Conservation (phyloP, 2,888 invertebrate genomes). For the Drosophila fulvimacula region DNA sequence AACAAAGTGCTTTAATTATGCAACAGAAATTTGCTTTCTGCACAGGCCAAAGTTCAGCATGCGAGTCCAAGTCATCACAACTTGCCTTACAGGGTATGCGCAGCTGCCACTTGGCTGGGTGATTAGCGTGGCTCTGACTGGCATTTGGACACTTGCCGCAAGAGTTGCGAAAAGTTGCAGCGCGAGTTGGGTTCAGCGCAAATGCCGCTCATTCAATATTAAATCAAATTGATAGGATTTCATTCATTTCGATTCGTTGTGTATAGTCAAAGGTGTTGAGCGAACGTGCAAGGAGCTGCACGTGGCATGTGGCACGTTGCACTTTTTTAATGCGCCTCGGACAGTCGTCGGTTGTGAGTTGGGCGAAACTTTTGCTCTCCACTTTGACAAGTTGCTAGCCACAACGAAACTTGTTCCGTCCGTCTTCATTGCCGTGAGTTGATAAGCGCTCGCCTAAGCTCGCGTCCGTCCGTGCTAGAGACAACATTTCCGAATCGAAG, state of each 20-base stretch:
- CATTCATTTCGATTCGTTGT: conserved; percentile 41
- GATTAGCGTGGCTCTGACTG: conserved; percentile 9
- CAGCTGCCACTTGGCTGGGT: background rate
- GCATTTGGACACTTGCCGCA: background rate
- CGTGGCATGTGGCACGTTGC: conserved; percentile 26
- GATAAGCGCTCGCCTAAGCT: background rate
- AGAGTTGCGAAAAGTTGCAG: conserved; percentile 18
- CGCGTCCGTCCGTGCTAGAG: background rate
- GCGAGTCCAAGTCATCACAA: background rate
- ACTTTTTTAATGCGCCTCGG: conserved; percentile 42
- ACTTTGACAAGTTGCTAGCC: conserved; percentile 15
- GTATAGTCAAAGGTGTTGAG: conserved; percentile 11
- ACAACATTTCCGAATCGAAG: background rate
- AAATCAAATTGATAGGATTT: conserved; percentile 70
- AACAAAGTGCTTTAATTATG: background rate
- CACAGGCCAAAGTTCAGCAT: background rate
- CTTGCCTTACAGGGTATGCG: background rate
- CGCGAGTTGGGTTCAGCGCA: conserved; percentile 18
- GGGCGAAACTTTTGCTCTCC: conserved; percentile 11
- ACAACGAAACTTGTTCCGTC: background rate
- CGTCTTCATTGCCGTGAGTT: background rate
- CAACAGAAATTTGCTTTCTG: background rate
- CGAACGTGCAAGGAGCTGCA: conserved; percentile 21
- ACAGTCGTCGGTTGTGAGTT: background rate
- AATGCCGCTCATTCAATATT: conserved; percentile 70